phyloP scores from a whole-genome alignment of 1,140 invertebrate genomes.

The Drosophila biarmipes region DNA sequence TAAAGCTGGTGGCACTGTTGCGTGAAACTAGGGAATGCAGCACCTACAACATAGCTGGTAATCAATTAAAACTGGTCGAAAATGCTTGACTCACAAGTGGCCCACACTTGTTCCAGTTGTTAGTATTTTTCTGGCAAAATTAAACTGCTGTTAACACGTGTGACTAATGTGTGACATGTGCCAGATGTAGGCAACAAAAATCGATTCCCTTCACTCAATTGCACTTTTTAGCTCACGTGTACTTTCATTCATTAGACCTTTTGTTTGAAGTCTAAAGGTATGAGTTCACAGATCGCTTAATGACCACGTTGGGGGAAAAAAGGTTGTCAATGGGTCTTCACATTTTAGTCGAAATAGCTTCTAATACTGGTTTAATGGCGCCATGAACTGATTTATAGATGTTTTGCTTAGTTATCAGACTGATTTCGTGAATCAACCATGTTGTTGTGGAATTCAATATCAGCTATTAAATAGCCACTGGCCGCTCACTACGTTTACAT shows the following conservation, averaged over 20 bases:
- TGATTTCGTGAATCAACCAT: constrained; percentile 25
- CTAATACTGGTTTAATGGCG: constrained; percentile 2
- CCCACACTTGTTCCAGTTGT: constrained; percentile 13
- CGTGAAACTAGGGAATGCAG: constrained; percentile 4
- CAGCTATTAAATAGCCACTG: constrained; percentile 25
- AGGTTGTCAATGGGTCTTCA: too few relatives aligned
- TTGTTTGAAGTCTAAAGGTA: neutral
- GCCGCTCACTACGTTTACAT: constrained; percentile 51
- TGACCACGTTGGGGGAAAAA: neutral
- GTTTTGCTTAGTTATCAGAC: neutral
- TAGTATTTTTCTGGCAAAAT: neutral
- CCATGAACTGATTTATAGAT: constrained; percentile 33
- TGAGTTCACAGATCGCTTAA: neutral
- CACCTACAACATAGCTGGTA: constrained; percentile 11
- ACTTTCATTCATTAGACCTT: neutral
- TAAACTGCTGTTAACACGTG: constrained; percentile 23
- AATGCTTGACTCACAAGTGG: constrained; percentile 16
- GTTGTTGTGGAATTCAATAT: constrained; percentile 31
- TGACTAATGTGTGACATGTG: constrained; percentile 28
- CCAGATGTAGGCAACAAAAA: constrained; percentile 1
- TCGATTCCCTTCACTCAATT: constrained; percentile 11
- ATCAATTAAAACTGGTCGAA: constrained; percentile 25
- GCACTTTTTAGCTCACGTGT: neutral
- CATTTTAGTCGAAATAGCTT: too few relatives aligned
- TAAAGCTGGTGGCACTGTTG: neutral